Base-by-base conservation (phyloP, 2,888 invertebrate species). In the Acrobasis repandana region DNA sequence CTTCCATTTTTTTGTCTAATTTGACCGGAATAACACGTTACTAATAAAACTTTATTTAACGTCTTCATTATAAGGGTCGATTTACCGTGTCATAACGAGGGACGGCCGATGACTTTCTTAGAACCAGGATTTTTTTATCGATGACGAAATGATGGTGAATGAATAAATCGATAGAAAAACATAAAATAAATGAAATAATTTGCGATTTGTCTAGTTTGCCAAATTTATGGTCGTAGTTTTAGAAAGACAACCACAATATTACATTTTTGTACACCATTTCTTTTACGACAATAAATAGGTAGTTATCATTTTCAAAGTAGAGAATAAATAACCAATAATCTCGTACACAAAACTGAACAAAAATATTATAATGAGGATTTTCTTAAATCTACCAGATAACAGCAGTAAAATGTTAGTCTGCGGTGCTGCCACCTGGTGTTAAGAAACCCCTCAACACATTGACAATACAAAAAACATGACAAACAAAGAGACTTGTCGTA, bases 131-230 rank as follows among this genome's bases (percentile, higher is more conserved):
- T n/a, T 43, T n/a, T 43, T 43, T 43, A 3, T 43, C 43, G 14
- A 43, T 43, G 43, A 43, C 11, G 10, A 43, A 43, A 65, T 65
- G 63, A 52, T 36, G 63, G 61, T 66, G 64, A 56, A 61, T 66
- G 66, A 66, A 49, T 56, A 63, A 59, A 59, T 16, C 20, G 60
- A 61, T 47, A 54, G 16, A 63, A 65, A 59, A 56, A 15, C 51
- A 18, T 36, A 63, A 58, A 47, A 61, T 33, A 48, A 58, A 57
- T 8, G 58, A 58, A 63, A 20, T 4, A 52, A 16, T 16, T 14
- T 28, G 50, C 33, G 50, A 28, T 50, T 33, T 48, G 48, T 18
- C 9, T 50, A 14, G 33, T n/a, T 28, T 52, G 52, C 52, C 36
- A 52, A n/a, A 52, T 52, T 36, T 10, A n/a, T 43, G 43, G 14